Conservation (phyloP, 1,140 invertebrate genomes). For the Subanguina moxae region DNA sequence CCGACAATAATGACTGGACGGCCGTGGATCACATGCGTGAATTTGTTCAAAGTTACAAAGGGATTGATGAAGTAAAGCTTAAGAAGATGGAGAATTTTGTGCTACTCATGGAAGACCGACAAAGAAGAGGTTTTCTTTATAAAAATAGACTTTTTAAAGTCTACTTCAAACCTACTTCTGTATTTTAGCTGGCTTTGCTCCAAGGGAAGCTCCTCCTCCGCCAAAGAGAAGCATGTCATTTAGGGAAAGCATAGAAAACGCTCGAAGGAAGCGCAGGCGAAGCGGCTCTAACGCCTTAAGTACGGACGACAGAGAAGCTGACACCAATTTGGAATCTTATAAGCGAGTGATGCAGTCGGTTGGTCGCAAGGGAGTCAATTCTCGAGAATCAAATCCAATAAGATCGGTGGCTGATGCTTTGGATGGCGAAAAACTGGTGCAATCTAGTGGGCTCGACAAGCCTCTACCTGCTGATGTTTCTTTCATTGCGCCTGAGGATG, state of each 20-base stretch:
- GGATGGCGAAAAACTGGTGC: background rate
- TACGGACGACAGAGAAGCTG: background rate
- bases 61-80: background rate
- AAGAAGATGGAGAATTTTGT: background rate
- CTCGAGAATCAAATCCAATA: background rate
- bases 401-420: background rate
- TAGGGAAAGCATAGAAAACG: background rate
- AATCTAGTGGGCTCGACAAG: background rate
- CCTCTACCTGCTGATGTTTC: background rate
- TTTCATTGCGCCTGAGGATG: background rate
- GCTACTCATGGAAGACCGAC: background rate
- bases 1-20: slow-evolving; percentile 9
- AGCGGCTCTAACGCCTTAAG: background rate
- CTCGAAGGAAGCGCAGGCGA: background rate
- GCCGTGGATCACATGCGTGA: slow-evolving; percentile 8
- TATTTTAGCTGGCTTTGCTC: background rate
- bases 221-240: background rate
- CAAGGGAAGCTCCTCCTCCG: background rate
- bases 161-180: background rate
- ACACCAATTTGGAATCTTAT: slow-evolving; percentile 2
- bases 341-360: slow-evolving; percentile 1
- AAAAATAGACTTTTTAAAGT: no score
- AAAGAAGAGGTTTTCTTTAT: slow-evolving; percentile 9
- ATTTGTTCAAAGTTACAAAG: background rate
- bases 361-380: background rate